Base-by-base conservation (phyloP, 2,797 vertebrate genomes). In the Toxotes lorentzi region DNA sequence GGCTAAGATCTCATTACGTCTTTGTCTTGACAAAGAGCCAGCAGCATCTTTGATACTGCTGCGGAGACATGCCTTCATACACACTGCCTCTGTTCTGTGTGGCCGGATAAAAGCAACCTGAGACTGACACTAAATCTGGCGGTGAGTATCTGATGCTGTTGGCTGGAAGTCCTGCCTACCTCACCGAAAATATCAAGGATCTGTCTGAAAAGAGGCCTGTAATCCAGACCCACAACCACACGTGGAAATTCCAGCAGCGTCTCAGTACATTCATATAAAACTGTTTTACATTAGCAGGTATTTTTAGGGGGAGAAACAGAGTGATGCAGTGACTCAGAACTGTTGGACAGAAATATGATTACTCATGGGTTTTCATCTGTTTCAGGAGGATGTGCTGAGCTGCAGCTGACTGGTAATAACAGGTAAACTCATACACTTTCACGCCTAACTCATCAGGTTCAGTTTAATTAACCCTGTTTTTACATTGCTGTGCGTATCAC, bases 1-100 rank as follows among this genome's bases (percentile, higher is more conserved):
- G 57, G 86, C 90, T 85, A 89, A 89, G 92, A 93, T 94, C 93
- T 95, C 90, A 91, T 95, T 95, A 93, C 88, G 79, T 91, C 81
- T 88, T 82, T 73, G 86, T 83, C 85, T 87, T 92, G 92, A 94
- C 91, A 83, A 60, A 82, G 82, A 83, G 91, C 88, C 92, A 93
- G 87, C 75, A 54, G 68, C 87, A 83, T 90, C 90, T 92, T 79
- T 91, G 90, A 93, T 92, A 83, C 82, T 56, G 73, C 71, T 40
- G 63, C 61, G 66, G 84, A 85, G 72, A 70, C 73, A 58, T 19
- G 80, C 83, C 68, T 82, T 88, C 65, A 85, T 64, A 86, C 76
- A 79, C 70, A 23, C 83, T 78, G 86, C 79, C 91, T 89, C 54
- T 87, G 86, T 80, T 85, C 50, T 74, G 83, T 79, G 83, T 56